These are phyloP conservation scores for Chrysomallon squamiferum DNA, from an alignment of 1,140 invertebrate genomes.

Conservation along the genomic window DNA sequence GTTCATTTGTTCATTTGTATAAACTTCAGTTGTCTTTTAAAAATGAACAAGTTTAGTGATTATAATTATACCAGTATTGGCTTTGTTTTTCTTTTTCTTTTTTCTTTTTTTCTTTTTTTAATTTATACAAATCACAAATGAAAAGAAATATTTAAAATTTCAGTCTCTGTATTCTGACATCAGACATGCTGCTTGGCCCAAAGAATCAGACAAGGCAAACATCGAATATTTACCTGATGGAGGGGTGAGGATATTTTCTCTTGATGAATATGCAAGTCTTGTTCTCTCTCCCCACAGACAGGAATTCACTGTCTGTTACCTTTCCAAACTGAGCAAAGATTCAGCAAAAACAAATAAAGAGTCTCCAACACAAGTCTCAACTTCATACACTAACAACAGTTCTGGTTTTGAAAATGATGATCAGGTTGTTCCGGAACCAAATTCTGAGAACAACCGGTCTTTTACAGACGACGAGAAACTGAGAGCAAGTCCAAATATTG, in stretches of 20 bases:
- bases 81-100: too few relatives aligned
- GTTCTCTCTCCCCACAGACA: constrained; percentile 42
- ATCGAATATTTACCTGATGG: constrained; percentile 41
- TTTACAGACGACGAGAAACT: background rate
- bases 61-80: too few relatives aligned
- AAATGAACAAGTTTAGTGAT: too few relatives aligned
- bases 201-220: constrained; percentile 15
- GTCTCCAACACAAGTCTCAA: background rate
- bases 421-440: background rate
- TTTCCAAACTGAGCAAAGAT: constrained; percentile 40
- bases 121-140: too few relatives aligned
- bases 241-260: constrained; percentile 35
- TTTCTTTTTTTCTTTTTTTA: too few relatives aligned
- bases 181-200: constrained; percentile 34
- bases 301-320: constrained; percentile 49
- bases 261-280: constrained; percentile 42
- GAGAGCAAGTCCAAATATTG: background rate
- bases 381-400: background rate
- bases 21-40: too few relatives aligned
- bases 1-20: too few relatives aligned
- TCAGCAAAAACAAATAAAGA: constrained; percentile 11
- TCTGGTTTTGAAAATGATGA: background rate
- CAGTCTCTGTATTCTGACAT: constrained; percentile 44
- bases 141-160: constrained; percentile 20
- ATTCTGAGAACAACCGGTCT: too few relatives aligned